phyloP scores from a whole-genome alignment of 2,888 invertebrate genomes.

The Leucophora obtusa region DNA sequence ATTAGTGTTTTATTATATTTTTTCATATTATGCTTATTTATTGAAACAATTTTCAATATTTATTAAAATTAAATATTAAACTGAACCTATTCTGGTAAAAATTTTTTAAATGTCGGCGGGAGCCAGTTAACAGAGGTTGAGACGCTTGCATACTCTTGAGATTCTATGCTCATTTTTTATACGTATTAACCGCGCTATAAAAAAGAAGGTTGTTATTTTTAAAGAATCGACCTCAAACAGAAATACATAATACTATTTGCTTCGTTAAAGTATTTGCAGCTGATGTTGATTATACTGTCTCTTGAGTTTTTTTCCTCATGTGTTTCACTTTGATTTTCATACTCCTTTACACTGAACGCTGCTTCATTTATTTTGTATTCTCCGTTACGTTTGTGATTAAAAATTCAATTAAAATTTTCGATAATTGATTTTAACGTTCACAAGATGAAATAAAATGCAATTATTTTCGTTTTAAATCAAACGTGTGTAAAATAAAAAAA shows the following conservation, averaged over 20 bases:
- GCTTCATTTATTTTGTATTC: constrained; percentile 16
- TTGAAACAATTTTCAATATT: no score
- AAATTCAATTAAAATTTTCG: constrained; percentile 61
- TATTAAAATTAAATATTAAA: no score
- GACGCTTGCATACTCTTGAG: no score
- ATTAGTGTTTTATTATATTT: no score
- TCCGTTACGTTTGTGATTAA: constrained; percentile 41
- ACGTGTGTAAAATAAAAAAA: constrained; percentile 33
- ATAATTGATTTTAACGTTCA: constrained; percentile 59
- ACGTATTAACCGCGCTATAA: no score
- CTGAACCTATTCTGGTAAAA: no score
- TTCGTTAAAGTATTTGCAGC: background rate
- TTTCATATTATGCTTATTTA: no score
- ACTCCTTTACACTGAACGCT: background rate
- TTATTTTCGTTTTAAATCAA: constrained; percentile 45
- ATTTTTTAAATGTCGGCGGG: no score
- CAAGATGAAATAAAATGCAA: constrained; percentile 50
- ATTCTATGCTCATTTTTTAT: no score
- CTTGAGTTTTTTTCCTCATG: background rate
- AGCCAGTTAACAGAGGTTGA: no score
- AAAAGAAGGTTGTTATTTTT: no score
- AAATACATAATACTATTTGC: background rate
- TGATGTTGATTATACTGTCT: background rate
- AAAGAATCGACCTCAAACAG: background rate
- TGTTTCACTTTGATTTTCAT: background rate